Conservation (phyloP, 2,888 invertebrate genomes). For the Cryptocephalus moraei region DNA sequence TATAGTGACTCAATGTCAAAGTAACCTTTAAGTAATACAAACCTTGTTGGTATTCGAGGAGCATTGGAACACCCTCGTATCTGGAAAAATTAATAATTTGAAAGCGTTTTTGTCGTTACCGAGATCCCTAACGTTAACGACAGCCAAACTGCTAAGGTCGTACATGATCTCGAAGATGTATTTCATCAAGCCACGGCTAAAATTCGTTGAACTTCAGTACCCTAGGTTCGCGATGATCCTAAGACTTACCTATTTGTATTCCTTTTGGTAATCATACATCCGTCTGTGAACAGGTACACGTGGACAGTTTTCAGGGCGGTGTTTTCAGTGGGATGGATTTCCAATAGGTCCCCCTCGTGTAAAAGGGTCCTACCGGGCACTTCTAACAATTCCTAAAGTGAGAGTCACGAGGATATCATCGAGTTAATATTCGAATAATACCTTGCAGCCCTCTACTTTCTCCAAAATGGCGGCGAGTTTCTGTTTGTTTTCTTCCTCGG, state of each 20-base stretch:
- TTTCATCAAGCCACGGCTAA: conserved; percentile 61
- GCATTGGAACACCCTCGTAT: conserved; percentile 85
- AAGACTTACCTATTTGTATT: conserved; percentile 48
- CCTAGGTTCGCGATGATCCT: not conserved
- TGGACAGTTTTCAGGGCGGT: conserved; percentile 79
- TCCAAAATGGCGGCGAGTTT: conserved; percentile 66
- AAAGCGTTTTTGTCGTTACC: conserved; percentile 87
- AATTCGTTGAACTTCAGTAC: not conserved
- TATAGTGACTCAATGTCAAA: not conserved
- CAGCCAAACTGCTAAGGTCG: conserved; percentile 80
- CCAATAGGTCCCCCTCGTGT: conserved; percentile 87
- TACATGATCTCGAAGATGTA: conserved; percentile 78
- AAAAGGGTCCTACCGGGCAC: conserved; percentile 65
- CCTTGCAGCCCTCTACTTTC: conserved; percentile 80
- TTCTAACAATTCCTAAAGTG: conserved; percentile 57
- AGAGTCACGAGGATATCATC: conserved; percentile 3
- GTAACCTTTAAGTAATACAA: conserved; percentile 4
- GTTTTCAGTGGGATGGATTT: conserved; percentile 81
- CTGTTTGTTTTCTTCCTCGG: conserved; percentile 45
- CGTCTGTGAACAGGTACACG: conserved; percentile 87
- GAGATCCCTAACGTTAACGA: conserved; percentile 86
- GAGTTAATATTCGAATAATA: conserved; percentile 23
- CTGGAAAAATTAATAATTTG: conserved; percentile 88
- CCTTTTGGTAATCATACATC: conserved; percentile 80
- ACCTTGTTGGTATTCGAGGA: conserved; percentile 55